phyloP scores from a whole-genome alignment of 2,888 invertebrate genomes.

The Andricus quercusramuli region DNA sequence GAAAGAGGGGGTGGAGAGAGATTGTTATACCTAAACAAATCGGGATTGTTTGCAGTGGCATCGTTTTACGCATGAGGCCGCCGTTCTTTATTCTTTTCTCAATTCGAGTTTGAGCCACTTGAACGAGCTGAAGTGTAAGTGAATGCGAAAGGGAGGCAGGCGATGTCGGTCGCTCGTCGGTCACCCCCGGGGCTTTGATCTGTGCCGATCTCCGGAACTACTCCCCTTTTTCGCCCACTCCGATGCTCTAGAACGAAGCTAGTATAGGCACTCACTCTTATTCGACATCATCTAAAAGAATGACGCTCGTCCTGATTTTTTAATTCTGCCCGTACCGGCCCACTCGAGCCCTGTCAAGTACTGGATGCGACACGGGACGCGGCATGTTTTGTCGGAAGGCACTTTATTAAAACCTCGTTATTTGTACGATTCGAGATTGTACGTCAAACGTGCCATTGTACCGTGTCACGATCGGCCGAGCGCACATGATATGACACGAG shows the following conservation, averaged over 20 bases:
- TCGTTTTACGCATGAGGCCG: conserved; percentile 78
- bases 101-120: conserved; percentile 77
- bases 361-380: conserved; percentile 51
- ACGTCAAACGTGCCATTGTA: conserved; percentile 60
- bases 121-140: conserved; percentile 75
- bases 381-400: conserved; percentile 53
- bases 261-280: conserved; percentile 48
- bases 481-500: conserved; percentile 64
- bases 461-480: conserved; percentile 52
- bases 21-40: conserved; percentile 78
- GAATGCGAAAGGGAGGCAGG: conserved; percentile 66
- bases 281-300: conserved; percentile 57
- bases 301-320: conserved; percentile 60
- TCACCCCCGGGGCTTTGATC: conserved; percentile 76
- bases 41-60: conserved; percentile 78
- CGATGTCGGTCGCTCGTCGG: conserved; percentile 61
- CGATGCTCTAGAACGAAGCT: conserved; percentile 56
- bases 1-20: conserved; percentile 40
- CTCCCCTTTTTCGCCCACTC: conserved; percentile 68
- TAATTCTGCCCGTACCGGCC: conserved; percentile 54
- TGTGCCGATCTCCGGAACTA: conserved; percentile 71
- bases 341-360: conserved; percentile 55
- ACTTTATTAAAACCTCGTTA: conserved; percentile 66
- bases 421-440: conserved; percentile 60
- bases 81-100: conserved; percentile 76